Evolutionary conservation across 2,113 vertebrate genomes (phyloP).

Genomic region (Gymnocephalus cernua): DNA sequence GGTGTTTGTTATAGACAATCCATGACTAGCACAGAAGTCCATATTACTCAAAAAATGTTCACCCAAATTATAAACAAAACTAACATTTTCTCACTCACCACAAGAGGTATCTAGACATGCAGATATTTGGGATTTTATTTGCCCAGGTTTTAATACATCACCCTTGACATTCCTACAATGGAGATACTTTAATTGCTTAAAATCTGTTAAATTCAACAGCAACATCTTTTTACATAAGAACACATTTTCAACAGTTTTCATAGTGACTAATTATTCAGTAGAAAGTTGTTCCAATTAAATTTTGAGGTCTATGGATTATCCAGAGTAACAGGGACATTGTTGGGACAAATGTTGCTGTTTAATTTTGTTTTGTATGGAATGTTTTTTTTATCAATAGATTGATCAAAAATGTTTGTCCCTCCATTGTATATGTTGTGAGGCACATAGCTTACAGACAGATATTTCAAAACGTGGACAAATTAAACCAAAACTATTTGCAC

Average conservation of each 20-base stretch:
- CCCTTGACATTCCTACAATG: neutral
- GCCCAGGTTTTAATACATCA: neutral
- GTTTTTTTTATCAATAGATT: neutral
- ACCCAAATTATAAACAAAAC: slow-evolving; percentile 1
- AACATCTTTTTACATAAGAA: neutral
- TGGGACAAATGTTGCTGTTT: neutral
- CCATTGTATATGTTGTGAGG: neutral
- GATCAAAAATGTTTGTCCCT: neutral
- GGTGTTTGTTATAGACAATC: no score
- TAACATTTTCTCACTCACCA: neutral
- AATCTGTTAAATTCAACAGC: slow-evolving; percentile 4
- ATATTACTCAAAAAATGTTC: slow-evolving; percentile 6
- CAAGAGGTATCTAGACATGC: slow-evolving; percentile 17
- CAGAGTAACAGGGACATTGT: neutral
- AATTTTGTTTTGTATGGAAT: neutral
- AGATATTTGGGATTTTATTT: slow-evolving; percentile 5
- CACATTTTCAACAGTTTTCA: neutral
- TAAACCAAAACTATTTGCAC: neutral
- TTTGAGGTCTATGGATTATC: neutral
- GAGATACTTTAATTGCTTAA: neutral
- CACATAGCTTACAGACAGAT: neutral
- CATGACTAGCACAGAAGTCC: no score
- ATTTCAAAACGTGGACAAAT: neutral
- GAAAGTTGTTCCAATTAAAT: neutral
- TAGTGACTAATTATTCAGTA: neutral